Percentiles rank a stretch among this genome's conserved stretches.
Conservation (phyloP, 2,113 vertebrate genomes). For the Indri indri region DNA sequence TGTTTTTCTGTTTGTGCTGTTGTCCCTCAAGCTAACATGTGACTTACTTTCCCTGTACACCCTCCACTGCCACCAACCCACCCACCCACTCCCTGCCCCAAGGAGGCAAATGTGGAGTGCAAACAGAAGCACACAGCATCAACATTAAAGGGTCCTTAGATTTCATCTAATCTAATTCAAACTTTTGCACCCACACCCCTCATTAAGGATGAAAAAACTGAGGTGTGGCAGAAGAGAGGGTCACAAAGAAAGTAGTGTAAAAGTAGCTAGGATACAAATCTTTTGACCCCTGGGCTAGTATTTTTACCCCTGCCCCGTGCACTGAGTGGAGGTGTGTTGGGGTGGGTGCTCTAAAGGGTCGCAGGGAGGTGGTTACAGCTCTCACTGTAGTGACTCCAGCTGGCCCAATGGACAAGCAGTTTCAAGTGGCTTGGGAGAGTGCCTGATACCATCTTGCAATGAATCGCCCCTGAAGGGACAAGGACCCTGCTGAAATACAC, state of each 20-base stretch:
- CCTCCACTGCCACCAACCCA: background rate
- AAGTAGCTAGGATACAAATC: background rate
- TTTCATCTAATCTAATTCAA: background rate
- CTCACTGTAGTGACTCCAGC: background rate
- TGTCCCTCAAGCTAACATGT: background rate
- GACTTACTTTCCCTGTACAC: background rate
- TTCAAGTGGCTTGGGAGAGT: background rate
- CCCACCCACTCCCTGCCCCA: rapidly evolving
- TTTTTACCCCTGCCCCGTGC: background rate
- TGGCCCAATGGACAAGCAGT: background rate
- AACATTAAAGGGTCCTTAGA: background rate
- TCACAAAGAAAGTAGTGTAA: background rate
- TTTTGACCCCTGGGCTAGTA: background rate
- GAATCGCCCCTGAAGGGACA: no score
- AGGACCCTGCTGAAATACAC: background rate
- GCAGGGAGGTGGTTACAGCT: background rate
- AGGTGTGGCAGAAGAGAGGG: background rate
- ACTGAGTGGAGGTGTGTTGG: background rate
- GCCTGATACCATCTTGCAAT: background rate
- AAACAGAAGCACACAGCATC: background rate
- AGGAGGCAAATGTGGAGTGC: background rate
- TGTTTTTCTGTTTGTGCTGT: background rate
- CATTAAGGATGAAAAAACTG: background rate
- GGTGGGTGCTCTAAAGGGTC: background rate
- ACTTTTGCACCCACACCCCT: background rate